Evolutionary conservation across 2,113 vertebrate species (phyloP), one percentile per base, ranked within the genome.

Genomic region (Hemiscyllium ocellatum): DNA sequence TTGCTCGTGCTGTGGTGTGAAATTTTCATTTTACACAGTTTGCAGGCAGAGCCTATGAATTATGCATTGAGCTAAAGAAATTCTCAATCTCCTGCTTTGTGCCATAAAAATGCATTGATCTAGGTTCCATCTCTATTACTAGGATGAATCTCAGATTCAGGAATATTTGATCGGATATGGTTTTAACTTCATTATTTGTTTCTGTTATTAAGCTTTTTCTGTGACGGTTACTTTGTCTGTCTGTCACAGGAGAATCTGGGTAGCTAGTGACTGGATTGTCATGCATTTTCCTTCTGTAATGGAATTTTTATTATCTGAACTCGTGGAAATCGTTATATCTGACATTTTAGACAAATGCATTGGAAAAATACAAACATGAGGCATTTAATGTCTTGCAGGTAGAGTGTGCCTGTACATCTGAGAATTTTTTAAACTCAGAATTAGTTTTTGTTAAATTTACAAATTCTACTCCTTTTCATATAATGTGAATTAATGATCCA

Each of bases 21-120:
- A 99, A 99, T 99, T 99, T 98, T 99, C 99, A 99, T 99, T 99
- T 99, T 99, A 99, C 98, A 98, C 98, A 99, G 98, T 99, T 99
- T 99, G 98, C 99, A 98, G 99, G 98, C 98, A 97, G 97, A 98
- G 98, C 97, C 98, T 98, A 99, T 99, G 99, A 99, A 99, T 99
- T 99, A 99, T 99, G 98, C 99, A 99, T 99, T 98, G 98, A 98
- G 98, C 98, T 98, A 98, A 98, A 99, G 98, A 99, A 99, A 99
- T 98, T 98, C 98, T 98, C 98, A 98, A 98, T 99, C 98, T 99
- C 98, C 98, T 98, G 99, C 99, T 99, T 99, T 98, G 98, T 98
- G 98, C 98, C 98, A 98, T 98, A 98, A 98, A 98, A 98, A 98
- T 98, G 98, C 98, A 98, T 99, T 98, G 99, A 98, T 97, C 97